A percentile compares a stretch with the other conserved stretches of the same genome.
Evolutionary conservation across 2,888 invertebrate species (phyloP).

Genomic region (Psylliodes chrysocephalus): DNA sequence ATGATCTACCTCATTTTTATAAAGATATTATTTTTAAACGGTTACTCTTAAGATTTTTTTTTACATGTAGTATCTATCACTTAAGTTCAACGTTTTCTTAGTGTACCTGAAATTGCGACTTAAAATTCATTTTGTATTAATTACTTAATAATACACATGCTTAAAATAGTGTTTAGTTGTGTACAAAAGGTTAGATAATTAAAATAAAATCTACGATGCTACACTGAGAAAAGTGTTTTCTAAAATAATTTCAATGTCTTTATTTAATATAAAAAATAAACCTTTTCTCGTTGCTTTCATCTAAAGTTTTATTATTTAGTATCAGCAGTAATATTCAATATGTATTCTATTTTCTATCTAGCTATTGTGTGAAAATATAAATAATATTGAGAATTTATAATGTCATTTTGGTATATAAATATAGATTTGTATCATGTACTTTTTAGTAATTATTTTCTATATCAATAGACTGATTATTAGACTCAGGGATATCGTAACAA

Average conservation of each 20-base stretch:
- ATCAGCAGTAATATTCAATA: too few relatives aligned
- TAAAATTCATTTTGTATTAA: neutral
- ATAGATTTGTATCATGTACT: neutral
- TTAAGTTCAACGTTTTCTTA: slow-evolving; percentile 38
- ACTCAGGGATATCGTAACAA: slow-evolving; percentile 56
- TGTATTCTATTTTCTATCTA: too few relatives aligned
- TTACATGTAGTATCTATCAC: neutral
- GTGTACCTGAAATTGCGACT: slow-evolving; percentile 53
- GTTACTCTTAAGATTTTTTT: slow-evolving; percentile 4
- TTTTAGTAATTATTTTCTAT: slow-evolving; percentile 1
- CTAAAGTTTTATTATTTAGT: too few relatives aligned
- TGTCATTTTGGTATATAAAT: neutral
- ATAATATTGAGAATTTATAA: neutral
- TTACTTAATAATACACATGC: neutral
- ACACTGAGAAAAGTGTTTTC: too few relatives aligned
- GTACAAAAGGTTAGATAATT: too few relatives aligned
- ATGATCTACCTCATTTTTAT: slow-evolving; percentile 54
- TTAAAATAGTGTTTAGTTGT: neutral
- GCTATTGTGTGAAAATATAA: neutral
- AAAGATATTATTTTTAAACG: slow-evolving; percentile 51
- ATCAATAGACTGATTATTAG: slow-evolving; percentile 57
- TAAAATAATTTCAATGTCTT: too few relatives aligned
- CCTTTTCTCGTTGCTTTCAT: too few relatives aligned
- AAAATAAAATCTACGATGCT: too few relatives aligned
- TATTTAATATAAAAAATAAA: too few relatives aligned